phyloP scores from a whole-genome alignment of 37 sponge, comb jelly and placozoan species.

The Halisarca cf. caerulea region DNA sequence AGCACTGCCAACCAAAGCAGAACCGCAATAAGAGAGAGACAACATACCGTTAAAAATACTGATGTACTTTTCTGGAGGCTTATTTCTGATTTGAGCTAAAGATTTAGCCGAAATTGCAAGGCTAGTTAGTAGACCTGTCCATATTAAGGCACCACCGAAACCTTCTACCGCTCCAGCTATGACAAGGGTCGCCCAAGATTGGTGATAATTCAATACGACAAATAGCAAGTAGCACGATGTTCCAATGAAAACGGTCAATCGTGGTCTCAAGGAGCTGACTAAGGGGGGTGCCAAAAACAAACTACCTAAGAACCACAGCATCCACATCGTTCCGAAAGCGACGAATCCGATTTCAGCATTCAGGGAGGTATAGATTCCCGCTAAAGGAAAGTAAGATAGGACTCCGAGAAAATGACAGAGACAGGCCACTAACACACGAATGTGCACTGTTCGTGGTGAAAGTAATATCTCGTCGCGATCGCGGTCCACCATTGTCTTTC shows the following conservation, averaged over 20 bases:
- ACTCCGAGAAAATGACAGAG: background rate
- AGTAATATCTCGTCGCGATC: no score
- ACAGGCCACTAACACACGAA: background rate
- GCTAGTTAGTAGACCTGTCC: conserved; percentile 25
- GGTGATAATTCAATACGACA: conserved; percentile 51
- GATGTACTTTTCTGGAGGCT: background rate
- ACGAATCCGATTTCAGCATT: conserved; percentile 8
- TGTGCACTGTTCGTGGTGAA: no score
- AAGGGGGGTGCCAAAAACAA: no score
- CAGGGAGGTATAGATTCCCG: background rate
- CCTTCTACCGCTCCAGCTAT: conserved; percentile 54
- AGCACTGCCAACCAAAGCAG: background rate
- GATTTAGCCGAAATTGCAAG: background rate
- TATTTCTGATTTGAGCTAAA: background rate
- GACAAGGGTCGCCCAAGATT: conserved; percentile 62
- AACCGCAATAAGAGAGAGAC: background rate
- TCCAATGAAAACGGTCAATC: no score
- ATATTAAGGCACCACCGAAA: conserved; percentile 57
- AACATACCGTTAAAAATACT: background rate
- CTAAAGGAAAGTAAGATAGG: background rate
- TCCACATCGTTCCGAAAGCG: background rate
- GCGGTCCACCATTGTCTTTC: no score
- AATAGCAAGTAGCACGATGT: conserved; percentile 4
- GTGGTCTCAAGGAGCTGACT: no score
- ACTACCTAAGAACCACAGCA: no score